Conservation (phyloP, 1,140 invertebrate genomes). For the Heliconius nattereri region DNA sequence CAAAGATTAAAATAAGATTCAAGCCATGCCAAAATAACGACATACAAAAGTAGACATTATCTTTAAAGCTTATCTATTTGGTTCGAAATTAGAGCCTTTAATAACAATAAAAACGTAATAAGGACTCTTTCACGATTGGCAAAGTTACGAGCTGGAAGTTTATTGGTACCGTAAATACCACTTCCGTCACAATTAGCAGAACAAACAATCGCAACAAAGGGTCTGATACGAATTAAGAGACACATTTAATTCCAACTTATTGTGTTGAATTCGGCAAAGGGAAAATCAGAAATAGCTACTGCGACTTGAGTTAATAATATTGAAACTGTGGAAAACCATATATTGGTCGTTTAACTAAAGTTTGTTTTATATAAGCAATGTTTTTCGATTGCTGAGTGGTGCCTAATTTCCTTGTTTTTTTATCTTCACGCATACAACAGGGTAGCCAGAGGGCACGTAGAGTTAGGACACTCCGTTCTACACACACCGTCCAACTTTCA, state of each 20-base stretch:
- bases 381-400: no score
- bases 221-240: constrained; percentile 48
- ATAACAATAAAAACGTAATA: constrained; percentile 46
- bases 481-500: no score
- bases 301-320: constrained; percentile 8
- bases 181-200: constrained; percentile 48
- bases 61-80: constrained; percentile 30
- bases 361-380: background rate
- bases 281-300: constrained; percentile 24
- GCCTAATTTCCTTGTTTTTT: no score
- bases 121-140: constrained; percentile 44
- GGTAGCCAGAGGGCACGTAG: no score
- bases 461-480: no score
- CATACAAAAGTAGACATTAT: background rate
- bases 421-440: no score
- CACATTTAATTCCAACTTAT: constrained; percentile 44
- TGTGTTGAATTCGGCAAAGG: constrained; percentile 38
- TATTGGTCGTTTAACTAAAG: background rate
- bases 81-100: constrained; percentile 33
- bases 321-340: constrained; percentile 11
- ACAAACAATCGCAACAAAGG: constrained; percentile 50
- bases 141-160: constrained; percentile 50
- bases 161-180: constrained; percentile 52
- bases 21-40: background rate
- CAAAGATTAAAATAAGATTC: background rate